phyloP scores from a whole-genome alignment of 2,113 vertebrate species.

The Sterna hirundo region DNA sequence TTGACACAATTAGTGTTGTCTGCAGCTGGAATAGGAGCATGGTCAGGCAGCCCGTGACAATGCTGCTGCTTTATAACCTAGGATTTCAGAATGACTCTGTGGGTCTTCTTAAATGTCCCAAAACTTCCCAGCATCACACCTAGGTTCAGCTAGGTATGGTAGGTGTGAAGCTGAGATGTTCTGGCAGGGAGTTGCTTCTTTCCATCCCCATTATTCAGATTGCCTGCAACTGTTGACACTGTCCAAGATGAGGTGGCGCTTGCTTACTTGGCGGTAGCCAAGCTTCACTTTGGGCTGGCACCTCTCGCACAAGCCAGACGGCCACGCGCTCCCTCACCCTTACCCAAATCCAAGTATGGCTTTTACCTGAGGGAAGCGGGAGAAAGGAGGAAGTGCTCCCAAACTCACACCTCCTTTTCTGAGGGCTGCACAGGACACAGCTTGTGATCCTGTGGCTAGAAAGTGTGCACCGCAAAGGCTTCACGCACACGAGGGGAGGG shows the following conservation, averaged over 20 bases:
- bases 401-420: background rate
- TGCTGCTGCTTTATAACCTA: background rate
- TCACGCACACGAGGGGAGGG: background rate
- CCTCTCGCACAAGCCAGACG: background rate
- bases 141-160: background rate
- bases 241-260: background rate
- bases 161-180: background rate
- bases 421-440: background rate
- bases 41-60: background rate
- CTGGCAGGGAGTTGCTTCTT: background rate
- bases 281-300: background rate
- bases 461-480: background rate
- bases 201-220: background rate
- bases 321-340: fast-evolving
- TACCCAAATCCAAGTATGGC: background rate
- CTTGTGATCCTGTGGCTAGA: background rate
- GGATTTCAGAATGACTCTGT: background rate
- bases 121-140: background rate
- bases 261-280: background rate
- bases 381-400: background rate
- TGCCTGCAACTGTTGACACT: background rate
- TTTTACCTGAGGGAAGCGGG: background rate
- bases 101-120: background rate
- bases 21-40: background rate
- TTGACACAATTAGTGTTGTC: background rate